Evolutionary conservation across 2,797 vertebrate genomes (phyloP), one percentile per base, ranked within the genome.

Genomic region (Cyprinodon diabolis): DNA sequence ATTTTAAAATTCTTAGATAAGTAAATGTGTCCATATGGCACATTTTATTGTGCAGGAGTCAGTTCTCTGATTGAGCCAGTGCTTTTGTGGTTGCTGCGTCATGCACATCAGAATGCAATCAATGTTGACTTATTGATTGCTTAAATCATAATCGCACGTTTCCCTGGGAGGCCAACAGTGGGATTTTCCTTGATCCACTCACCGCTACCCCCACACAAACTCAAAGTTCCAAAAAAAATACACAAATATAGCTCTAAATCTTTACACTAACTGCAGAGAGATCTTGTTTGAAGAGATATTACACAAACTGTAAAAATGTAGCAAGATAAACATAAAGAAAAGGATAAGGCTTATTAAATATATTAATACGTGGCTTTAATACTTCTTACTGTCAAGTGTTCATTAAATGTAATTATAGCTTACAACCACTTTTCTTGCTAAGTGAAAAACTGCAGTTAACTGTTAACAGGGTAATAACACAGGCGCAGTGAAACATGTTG

Each of bases 101-200:
- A 21, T 71, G 57, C 75, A 79, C 40, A 76, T 73, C 67, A 76
- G 65, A 69, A 19, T 17, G 17, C 17, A 69, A 56, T 60, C 23
- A 10, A 47, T 87, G 81, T 72, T 80, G 85, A 75, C 74, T 48
- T 83, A 85, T 81, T 89, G 83, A 86, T 78, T 52, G 80, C 77
- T 69, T 49, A 82, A 76, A 48, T 77, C 40, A 68, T 69, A 58
- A 73, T 69, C 81, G 55, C 72, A 69, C 73, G 70, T 74, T 72
- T 81, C 45, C 15, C 15, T 69, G 71, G 78, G 85, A 83, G 81
- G 79, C 40, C 47, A 63, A 9, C 52, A 49, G 43, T 68, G 57
- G 21, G 51, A 1, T 21, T 56, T 72, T 43, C 60, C 37, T n/a
- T 17, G 40, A 76, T 65, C 63, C 37, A 43, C 40, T 43, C 43